Evolutionary conservation across 2,113 vertebrate species (phyloP), one percentile per base, ranked within the genome.

Genomic region (Copsychus sechellarum): DNA sequence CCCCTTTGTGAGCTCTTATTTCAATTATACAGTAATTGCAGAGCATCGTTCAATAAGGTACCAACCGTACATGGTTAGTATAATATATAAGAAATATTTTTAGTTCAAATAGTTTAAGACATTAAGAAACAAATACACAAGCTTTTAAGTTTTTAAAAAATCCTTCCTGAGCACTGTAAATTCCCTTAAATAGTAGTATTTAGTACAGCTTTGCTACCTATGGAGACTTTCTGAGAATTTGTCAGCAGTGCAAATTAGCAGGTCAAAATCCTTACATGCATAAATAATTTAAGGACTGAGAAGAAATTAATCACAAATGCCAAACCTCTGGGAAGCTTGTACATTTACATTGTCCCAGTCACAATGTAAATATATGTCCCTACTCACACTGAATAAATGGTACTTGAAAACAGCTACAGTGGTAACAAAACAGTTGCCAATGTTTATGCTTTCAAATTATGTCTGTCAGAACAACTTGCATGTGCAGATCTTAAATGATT

Each of bases 371-470:
- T 84, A 13, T 47, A 18, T 91, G 13, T 56, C 91, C 48, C 73
- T 89, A 40, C 84, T 93, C 85, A 71, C 47, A 20, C 23, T 33
- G 12, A 43, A 79, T 60, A 88, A 85, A 58, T 67, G 70, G 36
- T 66, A 67, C 58, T 91, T 73, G 69, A 71, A 91, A 92, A 86
- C 43, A 94, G 61, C 69, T 84, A 77, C 65, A 82, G 47, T 51
- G 82, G 76, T 70, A 87, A 88, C 34, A 88, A 86, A 90, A 73
- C 64, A 81, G 83, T 69, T 93, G 64, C 53, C 77, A 91, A 53
- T 86, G 45, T 92, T 89, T 95, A 50, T 85, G 48, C 71, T 95
- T 95, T 84, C 74, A n/a, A 60, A 88, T 92, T 71, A 77, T 57
- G 64, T 92, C 90, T 91, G 58, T 57, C 60, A 69, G 79, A 96